A percentile compares a stretch with the other conserved stretches of the same genome.
phyloP scores from a whole-genome alignment of 1,140 invertebrate genomes.

The Aplysia californica region DNA sequence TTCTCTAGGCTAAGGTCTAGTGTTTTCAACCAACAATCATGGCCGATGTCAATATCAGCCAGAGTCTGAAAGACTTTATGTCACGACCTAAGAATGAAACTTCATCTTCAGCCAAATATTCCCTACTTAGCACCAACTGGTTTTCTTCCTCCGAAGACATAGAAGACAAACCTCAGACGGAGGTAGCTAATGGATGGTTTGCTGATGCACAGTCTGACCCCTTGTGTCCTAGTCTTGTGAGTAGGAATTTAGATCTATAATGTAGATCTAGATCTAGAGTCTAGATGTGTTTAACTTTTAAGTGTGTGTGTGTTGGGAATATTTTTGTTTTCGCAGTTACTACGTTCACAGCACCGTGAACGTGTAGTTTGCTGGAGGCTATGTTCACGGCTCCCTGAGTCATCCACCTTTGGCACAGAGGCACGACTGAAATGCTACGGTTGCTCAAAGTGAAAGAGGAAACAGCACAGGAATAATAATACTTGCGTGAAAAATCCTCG shows the following conservation, averaged over 20 bases:
- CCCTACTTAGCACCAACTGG: conserved; percentile 36
- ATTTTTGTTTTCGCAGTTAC: not conserved
- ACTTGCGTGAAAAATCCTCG: too few relatives aligned
- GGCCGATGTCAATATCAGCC: conserved; percentile 45
- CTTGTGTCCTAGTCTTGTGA: conserved; percentile 55
- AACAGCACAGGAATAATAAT: too few relatives aligned
- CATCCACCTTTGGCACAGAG: too few relatives aligned
- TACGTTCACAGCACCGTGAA: too few relatives aligned
- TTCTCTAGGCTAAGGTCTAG: too few relatives aligned
- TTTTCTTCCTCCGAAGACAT: conserved; percentile 39
- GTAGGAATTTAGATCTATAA: conserved; percentile 4
- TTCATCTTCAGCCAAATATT: conserved; percentile 19
- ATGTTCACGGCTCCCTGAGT: too few relatives aligned
- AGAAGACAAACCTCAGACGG: conserved; percentile 34
- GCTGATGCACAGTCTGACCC: conserved; percentile 60
- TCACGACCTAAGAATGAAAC: conserved; percentile 36
- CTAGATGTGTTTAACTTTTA: not conserved
- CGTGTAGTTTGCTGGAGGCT: too few relatives aligned
- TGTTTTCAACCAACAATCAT: too few relatives aligned
- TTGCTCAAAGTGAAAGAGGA: too few relatives aligned
- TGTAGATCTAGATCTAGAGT: not conserved
- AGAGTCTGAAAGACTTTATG: conserved; percentile 50
- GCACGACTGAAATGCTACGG: too few relatives aligned
- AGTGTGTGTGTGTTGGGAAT: not conserved
- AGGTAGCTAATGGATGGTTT: conserved; percentile 60